A percentile compares a stretch with the other conserved stretches of the same genome.
Evolutionary conservation across 2,113 vertebrate species (phyloP).

Genomic region (Pithys albifrons): DNA sequence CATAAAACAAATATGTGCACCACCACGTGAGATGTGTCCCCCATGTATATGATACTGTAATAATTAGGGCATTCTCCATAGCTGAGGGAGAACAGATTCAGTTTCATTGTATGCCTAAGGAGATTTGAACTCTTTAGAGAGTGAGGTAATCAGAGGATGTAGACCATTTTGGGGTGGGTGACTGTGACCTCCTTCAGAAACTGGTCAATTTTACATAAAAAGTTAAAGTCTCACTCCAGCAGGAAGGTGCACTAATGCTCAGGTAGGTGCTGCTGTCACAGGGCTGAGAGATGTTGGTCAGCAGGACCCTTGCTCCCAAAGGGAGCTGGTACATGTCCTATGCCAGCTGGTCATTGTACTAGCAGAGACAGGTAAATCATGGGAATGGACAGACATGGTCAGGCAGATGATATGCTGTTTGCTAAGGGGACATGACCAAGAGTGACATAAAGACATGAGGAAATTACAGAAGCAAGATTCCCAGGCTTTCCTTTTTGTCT

Average conservation of each 20-base stretch:
- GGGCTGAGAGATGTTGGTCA: background rate
- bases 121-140: background rate
- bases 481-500: background rate
- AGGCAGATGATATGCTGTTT: background rate
- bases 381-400: background rate
- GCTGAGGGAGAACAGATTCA: background rate
- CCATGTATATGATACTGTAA: background rate
- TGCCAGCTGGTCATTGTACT: accelerated
- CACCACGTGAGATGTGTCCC: background rate
- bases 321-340: background rate
- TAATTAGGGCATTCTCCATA: background rate
- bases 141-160: background rate
- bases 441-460: accelerated
- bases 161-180: background rate
- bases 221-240: background rate
- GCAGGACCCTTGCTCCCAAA: background rate
- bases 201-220: background rate
- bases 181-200: background rate
- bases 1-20: background rate
- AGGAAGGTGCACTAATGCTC: background rate
- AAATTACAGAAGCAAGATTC: background rate
- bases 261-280: background rate
- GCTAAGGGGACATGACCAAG: background rate
- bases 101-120: background rate
- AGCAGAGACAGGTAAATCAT: background rate